These are phyloP conservation scores for Chelmon rostratus DNA, from an alignment of 2,797 vertebrate species.

Conservation along the genomic window DNA sequence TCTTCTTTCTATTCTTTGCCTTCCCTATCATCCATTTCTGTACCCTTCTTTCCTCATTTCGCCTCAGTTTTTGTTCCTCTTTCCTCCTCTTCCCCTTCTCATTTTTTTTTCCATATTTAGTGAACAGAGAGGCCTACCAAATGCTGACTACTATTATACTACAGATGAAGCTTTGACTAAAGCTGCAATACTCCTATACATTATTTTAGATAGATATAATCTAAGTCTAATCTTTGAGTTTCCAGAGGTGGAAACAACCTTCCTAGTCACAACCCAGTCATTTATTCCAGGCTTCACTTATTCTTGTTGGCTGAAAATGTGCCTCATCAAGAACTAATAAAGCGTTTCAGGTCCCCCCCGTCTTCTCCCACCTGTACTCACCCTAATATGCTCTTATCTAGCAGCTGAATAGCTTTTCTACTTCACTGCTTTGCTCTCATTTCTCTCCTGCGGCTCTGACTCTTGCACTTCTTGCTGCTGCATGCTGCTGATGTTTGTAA, in stretches of 20 bases:
- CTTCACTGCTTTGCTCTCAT: conserved; percentile 48
- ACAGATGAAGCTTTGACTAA: not conserved
- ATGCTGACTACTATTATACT: not conserved
- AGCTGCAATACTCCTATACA: not conserved
- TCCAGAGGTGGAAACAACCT: conserved; percentile 33
- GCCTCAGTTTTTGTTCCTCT: conserved; percentile 13
- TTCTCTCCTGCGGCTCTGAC: conserved; percentile 25
- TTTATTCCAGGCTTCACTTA: conserved; percentile 6
- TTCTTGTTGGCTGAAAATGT: conserved; percentile 28
- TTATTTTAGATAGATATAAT: conserved; percentile 5
- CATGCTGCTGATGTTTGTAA: conserved; percentile 40
- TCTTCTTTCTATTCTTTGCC: conserved; percentile 37
- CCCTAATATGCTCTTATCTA: conserved; percentile 62
- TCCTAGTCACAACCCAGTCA: conserved; percentile 5
- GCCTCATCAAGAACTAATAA: conserved; percentile 59
- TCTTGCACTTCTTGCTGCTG: conserved; percentile 3
- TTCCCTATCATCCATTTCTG: conserved; percentile 15
- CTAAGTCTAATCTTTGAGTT: conserved; percentile 30
- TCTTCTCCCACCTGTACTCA: conserved; percentile 47
- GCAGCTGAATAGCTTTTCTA: conserved; percentile 63
- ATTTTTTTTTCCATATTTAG: conserved; percentile 4
- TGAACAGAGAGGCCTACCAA: conserved; percentile 8
- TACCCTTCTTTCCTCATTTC: conserved; percentile 29
- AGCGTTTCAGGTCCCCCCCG: conserved; percentile 1
- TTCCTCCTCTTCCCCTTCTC: not conserved